These are phyloP conservation scores for Lasius platythorax DNA, from an alignment of 2,888 invertebrate genomes.

Conservation along the genomic window DNA sequence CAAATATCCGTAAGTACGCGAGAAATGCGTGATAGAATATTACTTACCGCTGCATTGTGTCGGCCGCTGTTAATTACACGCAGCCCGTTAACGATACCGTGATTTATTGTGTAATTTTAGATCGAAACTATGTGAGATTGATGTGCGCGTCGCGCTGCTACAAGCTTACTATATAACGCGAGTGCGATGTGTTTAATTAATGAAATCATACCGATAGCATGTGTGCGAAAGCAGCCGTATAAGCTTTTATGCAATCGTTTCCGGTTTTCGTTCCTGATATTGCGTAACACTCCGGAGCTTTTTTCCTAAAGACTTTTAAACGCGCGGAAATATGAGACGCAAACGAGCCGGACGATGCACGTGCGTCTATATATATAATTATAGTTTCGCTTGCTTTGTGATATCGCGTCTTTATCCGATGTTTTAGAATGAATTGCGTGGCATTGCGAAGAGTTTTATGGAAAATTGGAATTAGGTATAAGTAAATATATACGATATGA, in stretches of 20 bases:
- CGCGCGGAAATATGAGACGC: neutral
- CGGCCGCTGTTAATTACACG: constrained; percentile 19
- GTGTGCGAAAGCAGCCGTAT: neutral
- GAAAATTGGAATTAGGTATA: constrained; percentile 22
- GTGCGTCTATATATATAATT: neutral
- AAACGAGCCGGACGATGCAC: neutral
- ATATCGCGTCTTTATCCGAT: neutral
- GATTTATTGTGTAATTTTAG: constrained; percentile 41
- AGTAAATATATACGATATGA: neutral
- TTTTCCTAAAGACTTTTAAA: neutral
- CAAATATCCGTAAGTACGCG: neutral
- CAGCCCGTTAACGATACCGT: constrained; percentile 5
- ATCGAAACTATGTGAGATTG: constrained; percentile 1
- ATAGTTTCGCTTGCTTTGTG: neutral
- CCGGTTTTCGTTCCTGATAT: neutral
- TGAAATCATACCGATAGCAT: neutral
- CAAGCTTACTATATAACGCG: constrained; percentile 17
- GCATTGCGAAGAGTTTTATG: neutral
- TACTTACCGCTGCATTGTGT: neutral
- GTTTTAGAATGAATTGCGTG: neutral
- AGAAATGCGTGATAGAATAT: neutral
- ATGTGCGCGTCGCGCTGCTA: neutral
- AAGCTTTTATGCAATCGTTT: neutral
- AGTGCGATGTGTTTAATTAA: constrained; percentile 7
- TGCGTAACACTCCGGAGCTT: neutral